A percentile compares a stretch with the other conserved stretches of the same genome.
Conservation (phyloP, 2,113 vertebrate genomes). For the Siniperca knerii region DNA sequence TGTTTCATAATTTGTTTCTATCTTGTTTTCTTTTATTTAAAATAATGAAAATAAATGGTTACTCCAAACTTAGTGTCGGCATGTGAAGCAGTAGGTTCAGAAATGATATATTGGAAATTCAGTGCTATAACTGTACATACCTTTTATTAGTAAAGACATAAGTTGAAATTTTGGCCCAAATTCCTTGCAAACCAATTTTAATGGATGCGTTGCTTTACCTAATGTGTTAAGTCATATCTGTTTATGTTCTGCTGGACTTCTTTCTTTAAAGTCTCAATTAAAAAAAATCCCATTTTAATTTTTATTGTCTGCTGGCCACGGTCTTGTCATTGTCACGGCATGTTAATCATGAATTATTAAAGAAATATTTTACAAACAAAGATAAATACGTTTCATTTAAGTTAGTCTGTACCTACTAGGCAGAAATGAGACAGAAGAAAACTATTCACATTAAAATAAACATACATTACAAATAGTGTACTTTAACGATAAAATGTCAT, state of each 20-base stretch:
- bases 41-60: constrained; percentile 27
- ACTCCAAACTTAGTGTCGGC: constrained; percentile 32
- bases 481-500: constrained; percentile 21
- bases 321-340: neutral
- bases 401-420: neutral
- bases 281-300: constrained; percentile 56
- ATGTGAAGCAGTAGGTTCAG: constrained; percentile 42
- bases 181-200: constrained; percentile 51
- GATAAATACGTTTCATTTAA: constrained; percentile 44
- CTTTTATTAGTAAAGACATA: neutral
- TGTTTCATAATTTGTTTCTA: constrained; percentile 33
- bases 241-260: constrained; percentile 69
- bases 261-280: constrained; percentile 75
- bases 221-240: constrained; percentile 68
- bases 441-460: constrained; percentile 22
- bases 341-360: neutral
- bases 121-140: constrained; percentile 15
- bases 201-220: constrained; percentile 68
- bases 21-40: constrained; percentile 45
- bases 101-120: constrained; percentile 3
- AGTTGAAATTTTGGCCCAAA: constrained; percentile 18
- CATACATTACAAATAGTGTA: constrained; percentile 18
- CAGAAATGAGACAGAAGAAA: neutral
- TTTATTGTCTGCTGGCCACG: constrained; percentile 11
- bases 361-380: constrained; percentile 32